phyloP scores from a whole-genome alignment of 1,140 invertebrate genomes.

The Heliconius hewitsoni region DNA sequence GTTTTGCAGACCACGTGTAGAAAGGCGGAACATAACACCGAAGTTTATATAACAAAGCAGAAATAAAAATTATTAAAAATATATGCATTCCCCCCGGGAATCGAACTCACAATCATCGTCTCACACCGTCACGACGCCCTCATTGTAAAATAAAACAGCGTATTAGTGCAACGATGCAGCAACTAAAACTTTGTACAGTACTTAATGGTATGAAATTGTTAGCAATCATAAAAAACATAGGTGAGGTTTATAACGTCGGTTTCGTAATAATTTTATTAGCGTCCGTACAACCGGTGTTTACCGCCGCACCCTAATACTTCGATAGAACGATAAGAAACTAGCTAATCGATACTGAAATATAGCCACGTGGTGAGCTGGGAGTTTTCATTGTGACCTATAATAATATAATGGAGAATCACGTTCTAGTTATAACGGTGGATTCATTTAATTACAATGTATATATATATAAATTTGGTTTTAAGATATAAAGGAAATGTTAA shows the following conservation, averaged over 20 bases:
- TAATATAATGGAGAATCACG: background rate
- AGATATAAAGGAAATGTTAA: background rate
- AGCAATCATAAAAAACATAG: background rate
- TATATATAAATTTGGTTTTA: background rate
- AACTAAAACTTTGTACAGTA: background rate
- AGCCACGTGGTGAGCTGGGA: constrained; percentile 18
- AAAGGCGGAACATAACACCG: too few relatives aligned
- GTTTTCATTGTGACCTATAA: constrained; percentile 24
- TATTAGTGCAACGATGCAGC: background rate
- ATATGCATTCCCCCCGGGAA: too few relatives aligned
- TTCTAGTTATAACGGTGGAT: background rate
- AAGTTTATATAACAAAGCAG: too few relatives aligned
- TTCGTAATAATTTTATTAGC: constrained; percentile 14
- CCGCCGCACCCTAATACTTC: constrained; percentile 27
- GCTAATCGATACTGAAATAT: constrained; percentile 38
- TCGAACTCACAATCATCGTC: too few relatives aligned
- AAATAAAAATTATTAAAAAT: too few relatives aligned
- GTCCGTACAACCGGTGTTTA: constrained; percentile 15
- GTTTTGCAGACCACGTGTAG: too few relatives aligned
- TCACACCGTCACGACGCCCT: too few relatives aligned
- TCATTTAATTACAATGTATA: background rate
- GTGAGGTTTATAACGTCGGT: background rate
- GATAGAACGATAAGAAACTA: constrained; percentile 35
- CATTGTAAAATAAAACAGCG: background rate
- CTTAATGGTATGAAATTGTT: background rate